phyloP scores from a whole-genome alignment of 2,113 vertebrate genomes.

The Myodes glareolus region DNA sequence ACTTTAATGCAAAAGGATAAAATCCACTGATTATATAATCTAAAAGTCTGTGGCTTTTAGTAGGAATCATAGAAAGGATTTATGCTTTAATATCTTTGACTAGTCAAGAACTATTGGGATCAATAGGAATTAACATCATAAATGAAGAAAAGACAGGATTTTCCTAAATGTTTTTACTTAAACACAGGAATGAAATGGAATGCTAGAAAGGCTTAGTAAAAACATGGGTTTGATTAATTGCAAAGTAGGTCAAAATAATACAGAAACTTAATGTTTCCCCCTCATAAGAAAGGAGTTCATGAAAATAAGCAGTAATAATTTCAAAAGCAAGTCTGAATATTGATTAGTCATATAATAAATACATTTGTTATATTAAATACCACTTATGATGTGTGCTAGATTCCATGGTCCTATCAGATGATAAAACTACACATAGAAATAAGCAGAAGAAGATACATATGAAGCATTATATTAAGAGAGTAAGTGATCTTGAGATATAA shows the following conservation, averaged over 20 bases:
- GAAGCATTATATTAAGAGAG: neutral
- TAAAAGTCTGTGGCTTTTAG: conserved; percentile 39
- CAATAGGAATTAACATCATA: conserved; percentile 52
- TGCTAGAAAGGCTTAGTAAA: conserved; percentile 18
- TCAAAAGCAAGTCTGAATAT: neutral
- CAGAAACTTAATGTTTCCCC: neutral
- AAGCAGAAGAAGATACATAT: neutral
- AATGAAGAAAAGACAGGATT: conserved; percentile 34
- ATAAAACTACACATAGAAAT: neutral
- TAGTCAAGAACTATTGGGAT: conserved; percentile 33
- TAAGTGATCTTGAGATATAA: neutral
- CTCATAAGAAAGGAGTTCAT: neutral
- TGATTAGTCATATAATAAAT: neutral
- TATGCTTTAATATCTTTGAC: conserved; percentile 11
- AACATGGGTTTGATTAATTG: conserved; percentile 36
- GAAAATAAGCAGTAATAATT: neutral
- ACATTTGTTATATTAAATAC: neutral
- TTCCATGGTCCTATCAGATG: neutral
- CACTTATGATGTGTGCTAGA: neutral
- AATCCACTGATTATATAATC: conserved; percentile 15
- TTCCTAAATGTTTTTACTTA: conserved; percentile 55
- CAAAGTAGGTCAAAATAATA: neutral
- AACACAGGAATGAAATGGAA: neutral
- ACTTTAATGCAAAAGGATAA: conserved; percentile 25
- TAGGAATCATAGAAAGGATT: conserved; percentile 27